Base-by-base conservation (phyloP, 2,797 vertebrate species). In the Columba guinea region DNA sequence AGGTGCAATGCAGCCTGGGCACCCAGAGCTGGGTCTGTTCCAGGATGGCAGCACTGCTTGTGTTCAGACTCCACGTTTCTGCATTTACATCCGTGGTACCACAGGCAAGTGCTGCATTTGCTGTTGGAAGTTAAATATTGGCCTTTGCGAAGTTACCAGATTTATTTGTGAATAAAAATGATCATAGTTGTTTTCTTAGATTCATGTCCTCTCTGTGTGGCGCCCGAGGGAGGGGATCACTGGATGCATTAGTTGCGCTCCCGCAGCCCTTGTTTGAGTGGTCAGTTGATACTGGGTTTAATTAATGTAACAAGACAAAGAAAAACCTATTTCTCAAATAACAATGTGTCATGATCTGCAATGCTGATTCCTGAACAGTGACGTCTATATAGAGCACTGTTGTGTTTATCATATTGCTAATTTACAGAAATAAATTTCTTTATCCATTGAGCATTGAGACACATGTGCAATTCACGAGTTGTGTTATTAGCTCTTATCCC, bases 381-480 rank as follows among this genome's bases (percentile, higher is more conserved):
- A 69, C 35, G 44, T 51, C 77, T 81, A 7, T 49, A 55, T n/a
- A 41, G 69, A 49, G 74, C 56, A 34, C 24, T 73, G 56, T 56
- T 53, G 87, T 35, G 56, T 95, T 95, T 90, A 90, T 92, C 14
- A 4, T 68, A 30, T 46, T 78, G 89, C 85, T 97, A 94, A 95
- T 97, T 93, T 96, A 96, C 59, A 93, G 89, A 91, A 96, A 96
- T 94, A 89, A 92, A 96, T 97, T 93, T 94, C 46, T 90, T 96
- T 89, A 60, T 84, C 60, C 41, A 32, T 28, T 81, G 75, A 87
- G 80, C 6, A 2, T 55, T 91, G 79, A 92, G 83, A 88, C 48
- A 35, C 68, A 10, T 13, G 46, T 92, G 75, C 94, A 95, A 93
- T 95, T 94, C 68, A 27, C 55, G 53, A 24, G 84, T 76, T 92